These are phyloP conservation scores for Autographa pulchrina DNA, from an alignment of 2,888 invertebrate genomes.

Conservation along the genomic window DNA sequence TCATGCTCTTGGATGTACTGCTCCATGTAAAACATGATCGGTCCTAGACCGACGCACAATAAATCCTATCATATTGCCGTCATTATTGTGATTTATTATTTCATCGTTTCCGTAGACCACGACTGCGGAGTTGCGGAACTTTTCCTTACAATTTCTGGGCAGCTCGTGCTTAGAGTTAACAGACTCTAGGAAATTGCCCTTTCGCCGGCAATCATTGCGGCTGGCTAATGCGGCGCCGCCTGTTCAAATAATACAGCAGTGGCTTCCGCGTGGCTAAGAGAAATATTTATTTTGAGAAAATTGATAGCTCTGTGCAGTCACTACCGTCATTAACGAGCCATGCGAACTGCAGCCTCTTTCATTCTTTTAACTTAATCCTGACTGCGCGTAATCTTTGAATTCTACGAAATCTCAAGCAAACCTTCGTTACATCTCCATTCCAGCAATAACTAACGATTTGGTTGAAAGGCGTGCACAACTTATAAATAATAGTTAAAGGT, in stretches of 20 bases:
- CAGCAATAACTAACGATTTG: slow-evolving; percentile 18
- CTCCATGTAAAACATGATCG: slow-evolving; percentile 56
- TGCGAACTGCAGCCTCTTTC: slow-evolving; percentile 58
- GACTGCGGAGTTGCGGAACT: slow-evolving; percentile 71
- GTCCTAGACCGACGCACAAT: slow-evolving; percentile 56
- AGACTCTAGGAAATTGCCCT: slow-evolving; percentile 84
- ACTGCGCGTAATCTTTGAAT: slow-evolving; percentile 41
- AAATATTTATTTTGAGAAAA: slow-evolving; percentile 85
- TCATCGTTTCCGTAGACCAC: slow-evolving; percentile 78
- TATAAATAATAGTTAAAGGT: slow-evolving; percentile 1
- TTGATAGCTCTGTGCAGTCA: slow-evolving; percentile 75
- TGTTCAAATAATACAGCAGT: slow-evolving; percentile 80
- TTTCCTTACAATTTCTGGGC: slow-evolving; percentile 76
- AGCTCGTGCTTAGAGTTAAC: slow-evolving; percentile 82
- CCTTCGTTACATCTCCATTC: slow-evolving; percentile 6
- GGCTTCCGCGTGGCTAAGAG: slow-evolving; percentile 83
- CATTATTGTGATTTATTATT: slow-evolving; percentile 83
- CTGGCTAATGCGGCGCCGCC: slow-evolving; percentile 78
- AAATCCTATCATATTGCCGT: slow-evolving; percentile 63
- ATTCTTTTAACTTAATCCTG: slow-evolving; percentile 54
- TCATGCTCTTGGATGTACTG: slow-evolving; percentile 38
- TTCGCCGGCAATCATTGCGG: slow-evolving; percentile 82
- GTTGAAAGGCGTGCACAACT: slow-evolving; percentile 7
- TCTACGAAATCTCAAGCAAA: not conserved
- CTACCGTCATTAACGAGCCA: slow-evolving; percentile 73